phyloP scores from a whole-genome alignment of 2,888 invertebrate species.

The Pecten maximus region DNA sequence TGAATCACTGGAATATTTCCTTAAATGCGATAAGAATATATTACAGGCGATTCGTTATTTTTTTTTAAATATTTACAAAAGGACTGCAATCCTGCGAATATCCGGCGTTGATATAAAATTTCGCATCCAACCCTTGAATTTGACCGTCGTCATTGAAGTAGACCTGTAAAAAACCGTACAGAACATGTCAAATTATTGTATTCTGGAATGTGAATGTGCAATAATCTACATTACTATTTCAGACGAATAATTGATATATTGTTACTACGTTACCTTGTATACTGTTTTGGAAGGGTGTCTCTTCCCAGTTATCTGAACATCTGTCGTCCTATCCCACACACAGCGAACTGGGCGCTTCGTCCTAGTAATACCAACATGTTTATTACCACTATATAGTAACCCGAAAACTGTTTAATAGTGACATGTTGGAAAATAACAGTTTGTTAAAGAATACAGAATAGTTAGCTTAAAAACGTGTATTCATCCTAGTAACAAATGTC shows the following conservation, averaged over 20 bases:
- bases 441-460: too few species aligned
- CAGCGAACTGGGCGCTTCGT: conserved; percentile 88
- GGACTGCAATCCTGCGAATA: conserved; percentile 90
- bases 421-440: too few species aligned
- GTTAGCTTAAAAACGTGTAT: too few species aligned
- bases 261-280: conserved; percentile 50
- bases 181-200: too few species aligned
- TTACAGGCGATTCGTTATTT: too few species aligned
- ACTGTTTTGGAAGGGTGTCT: conserved; percentile 90
- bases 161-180: conserved; percentile 66
- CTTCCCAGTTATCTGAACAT: conserved; percentile 93
- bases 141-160: conserved; percentile 90
- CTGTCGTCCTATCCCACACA: conserved; percentile 95
- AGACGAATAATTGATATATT: neutral
- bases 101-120: conserved; percentile 92
- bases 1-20: too few species aligned
- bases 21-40: too few species aligned
- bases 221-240: too few species aligned
- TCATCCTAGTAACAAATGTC: too few species aligned
- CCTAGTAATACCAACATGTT: conserved; percentile 38
- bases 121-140: conserved; percentile 88
- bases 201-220: too few species aligned
- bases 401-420: too few species aligned
- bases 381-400: too few species aligned
- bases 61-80: conserved; percentile 74